Percentiles rank a stretch among this genome's conserved stretches.
Evolutionary conservation across 1,140 invertebrate species (phyloP).

Genomic region (Semibalanus balanoides): DNA sequence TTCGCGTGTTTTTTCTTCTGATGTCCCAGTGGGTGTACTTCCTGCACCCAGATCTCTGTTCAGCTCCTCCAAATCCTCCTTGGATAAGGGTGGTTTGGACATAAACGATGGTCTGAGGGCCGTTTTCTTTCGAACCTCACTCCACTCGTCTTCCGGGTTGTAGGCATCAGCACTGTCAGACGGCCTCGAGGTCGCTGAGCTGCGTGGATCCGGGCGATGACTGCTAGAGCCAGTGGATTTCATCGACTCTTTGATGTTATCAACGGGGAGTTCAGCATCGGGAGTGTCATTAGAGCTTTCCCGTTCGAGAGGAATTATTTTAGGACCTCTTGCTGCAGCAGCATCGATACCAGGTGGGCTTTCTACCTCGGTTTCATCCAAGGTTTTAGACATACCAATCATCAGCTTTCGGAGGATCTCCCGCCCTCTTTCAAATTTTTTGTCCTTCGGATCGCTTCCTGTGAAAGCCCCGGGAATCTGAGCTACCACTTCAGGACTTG

Average conservation of each 20-base stretch:
- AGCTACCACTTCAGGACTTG: background rate
- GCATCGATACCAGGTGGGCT: background rate
- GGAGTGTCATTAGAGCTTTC: background rate
- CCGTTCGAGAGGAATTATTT: background rate
- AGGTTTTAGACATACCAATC: background rate
- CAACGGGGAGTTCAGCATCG: background rate
- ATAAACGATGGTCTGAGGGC: background rate
- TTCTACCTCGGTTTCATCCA: background rate
- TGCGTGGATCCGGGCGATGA: no score
- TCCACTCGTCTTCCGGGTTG: background rate
- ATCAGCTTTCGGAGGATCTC: background rate
- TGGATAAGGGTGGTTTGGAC: background rate
- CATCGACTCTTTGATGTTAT: background rate
- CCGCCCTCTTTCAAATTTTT: background rate
- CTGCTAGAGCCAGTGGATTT: background rate
- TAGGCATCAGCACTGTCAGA: background rate
- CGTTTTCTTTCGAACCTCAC: background rate
- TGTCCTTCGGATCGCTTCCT: background rate
- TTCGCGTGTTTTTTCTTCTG: background rate
- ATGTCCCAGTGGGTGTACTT: background rate
- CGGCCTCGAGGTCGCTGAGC: no score
- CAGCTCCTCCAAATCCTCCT: background rate
- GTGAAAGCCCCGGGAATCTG: background rate
- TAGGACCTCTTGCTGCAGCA: background rate
- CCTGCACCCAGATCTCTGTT: background rate